Base-by-base conservation (phyloP, 2,113 vertebrate species). In the Lontra canadensis region DNA sequence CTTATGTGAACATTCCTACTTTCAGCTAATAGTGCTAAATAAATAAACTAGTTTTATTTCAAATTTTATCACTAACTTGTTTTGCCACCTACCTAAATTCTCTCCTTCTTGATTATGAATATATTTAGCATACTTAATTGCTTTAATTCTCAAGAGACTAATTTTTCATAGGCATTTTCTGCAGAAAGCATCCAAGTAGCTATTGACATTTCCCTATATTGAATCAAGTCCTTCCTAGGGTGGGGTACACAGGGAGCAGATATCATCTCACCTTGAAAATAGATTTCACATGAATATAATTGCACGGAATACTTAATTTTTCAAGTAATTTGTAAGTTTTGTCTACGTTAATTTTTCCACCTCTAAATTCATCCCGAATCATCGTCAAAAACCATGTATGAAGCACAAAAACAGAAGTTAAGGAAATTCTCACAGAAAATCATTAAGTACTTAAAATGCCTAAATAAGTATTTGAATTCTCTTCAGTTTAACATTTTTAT, bases 201-300 rank as follows among this genome's bases (percentile, higher is more conserved):
- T 76, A 80, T 15, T 26, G 29, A 52, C 8, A 49, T 94, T 92
- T 80, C 15, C 11, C 73, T 71, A 52, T 8, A 52, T 21, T 79
- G 29, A 1, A 78, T 65, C 74, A 86, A 97, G 23, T 88, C 21
- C 44, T 85, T 82, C 39, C 31, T 23, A 80, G 59, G 4, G 0
- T 59, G 3, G 26, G 8, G 12, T 17, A 85, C 13, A 7, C 59
- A 65, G 36, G 23, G 36, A 39, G 1, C 7, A 1, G 69, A 73
- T 23, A 17, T 92, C 52, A 93, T 65, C 98, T 98, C 90, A 99
- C 99, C 99, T 98, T 99, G 96, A 99, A 99, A 95, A 99, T 39
- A 39, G 97, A 94, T 95, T 98, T 99, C 81, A 99, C 26, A 17
- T 99, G 99, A 31, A 29, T 0, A 0, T 10, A 57, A 95, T 97